phyloP scores from a whole-genome alignment of 2,888 invertebrate species.

The Nephrotoma flavescens region DNA sequence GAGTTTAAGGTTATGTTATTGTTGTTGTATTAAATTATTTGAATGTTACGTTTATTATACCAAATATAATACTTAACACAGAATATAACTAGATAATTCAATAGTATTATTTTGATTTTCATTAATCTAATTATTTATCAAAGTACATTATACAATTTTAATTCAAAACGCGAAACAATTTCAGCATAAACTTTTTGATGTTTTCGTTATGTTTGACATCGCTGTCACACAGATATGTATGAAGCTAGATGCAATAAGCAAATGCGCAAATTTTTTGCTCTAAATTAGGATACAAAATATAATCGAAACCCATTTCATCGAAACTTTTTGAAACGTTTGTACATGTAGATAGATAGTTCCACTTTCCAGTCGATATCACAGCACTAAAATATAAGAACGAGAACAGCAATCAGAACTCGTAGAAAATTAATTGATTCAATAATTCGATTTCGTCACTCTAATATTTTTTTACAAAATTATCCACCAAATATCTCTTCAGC shows the following conservation, averaged over 20 bases:
- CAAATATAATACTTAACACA: neutral
- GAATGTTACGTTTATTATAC: neutral
- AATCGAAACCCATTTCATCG: neutral
- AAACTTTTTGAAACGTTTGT: neutral
- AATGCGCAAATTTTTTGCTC: neutral
- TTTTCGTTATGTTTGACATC: neutral
- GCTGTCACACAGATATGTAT: neutral
- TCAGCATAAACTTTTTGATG: neutral
- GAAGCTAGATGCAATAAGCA: neutral
- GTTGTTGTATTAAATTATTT: neutral
- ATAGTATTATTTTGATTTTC: neutral
- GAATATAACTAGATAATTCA: neutral
- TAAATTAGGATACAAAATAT: neutral
- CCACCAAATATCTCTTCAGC: too few relatives aligned
- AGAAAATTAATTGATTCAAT: too few relatives aligned
- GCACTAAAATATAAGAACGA: too few relatives aligned
- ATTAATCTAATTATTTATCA: neutral
- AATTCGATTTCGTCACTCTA: too few relatives aligned
- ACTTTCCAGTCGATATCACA: too few relatives aligned
- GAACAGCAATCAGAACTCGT: too few relatives aligned
- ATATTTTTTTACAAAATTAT: too few relatives aligned
- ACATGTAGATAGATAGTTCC: neutral
- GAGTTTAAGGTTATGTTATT: neutral
- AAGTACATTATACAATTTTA: neutral
- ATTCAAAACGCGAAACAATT: neutral